A percentile compares a stretch with the other conserved stretches of the same genome.
These are phyloP conservation scores for Prionace glauca DNA, from an alignment of 2,797 vertebrate species.

Conservation along the genomic window DNA sequence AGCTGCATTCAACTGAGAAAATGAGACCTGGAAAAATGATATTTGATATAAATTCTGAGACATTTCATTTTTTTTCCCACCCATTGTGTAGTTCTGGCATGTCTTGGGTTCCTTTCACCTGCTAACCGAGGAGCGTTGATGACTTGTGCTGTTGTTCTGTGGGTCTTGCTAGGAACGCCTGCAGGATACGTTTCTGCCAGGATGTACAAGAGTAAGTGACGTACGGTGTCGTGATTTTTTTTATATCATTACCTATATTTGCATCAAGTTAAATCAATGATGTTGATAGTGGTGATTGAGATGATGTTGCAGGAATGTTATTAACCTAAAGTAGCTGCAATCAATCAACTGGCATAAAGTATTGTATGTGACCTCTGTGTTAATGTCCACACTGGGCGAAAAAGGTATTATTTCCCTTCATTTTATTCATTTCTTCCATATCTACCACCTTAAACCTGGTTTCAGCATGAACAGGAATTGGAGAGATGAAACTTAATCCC, in stretches of 20 bases:
- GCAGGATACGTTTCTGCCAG: conserved; percentile 80
- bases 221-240: conserved; percentile 6
- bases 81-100: conserved; percentile 53
- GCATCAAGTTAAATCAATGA: neutral
- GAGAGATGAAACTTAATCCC: neutral
- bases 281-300: conserved; percentile 26
- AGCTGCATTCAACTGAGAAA: neutral
- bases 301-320: neutral
- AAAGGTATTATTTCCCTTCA: neutral
- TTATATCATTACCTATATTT: neutral
- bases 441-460: neutral
- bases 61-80: conserved; percentile 2
- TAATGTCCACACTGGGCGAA: neutral
- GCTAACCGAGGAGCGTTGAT: conserved; percentile 80
- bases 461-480: neutral
- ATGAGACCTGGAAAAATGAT: neutral
- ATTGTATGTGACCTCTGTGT: neutral
- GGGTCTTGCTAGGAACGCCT: conserved; percentile 80
- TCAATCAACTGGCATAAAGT: neutral
- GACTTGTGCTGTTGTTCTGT: conserved; percentile 78
- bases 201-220: conserved; percentile 78
- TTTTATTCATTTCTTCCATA: neutral
- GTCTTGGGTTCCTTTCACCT: conserved; percentile 52
- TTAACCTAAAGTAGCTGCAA: neutral
- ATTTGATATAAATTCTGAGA: neutral